These are phyloP conservation scores for Pantherophis guttatus DNA, from an alignment of 2,113 vertebrate genomes.

Conservation along the genomic window DNA sequence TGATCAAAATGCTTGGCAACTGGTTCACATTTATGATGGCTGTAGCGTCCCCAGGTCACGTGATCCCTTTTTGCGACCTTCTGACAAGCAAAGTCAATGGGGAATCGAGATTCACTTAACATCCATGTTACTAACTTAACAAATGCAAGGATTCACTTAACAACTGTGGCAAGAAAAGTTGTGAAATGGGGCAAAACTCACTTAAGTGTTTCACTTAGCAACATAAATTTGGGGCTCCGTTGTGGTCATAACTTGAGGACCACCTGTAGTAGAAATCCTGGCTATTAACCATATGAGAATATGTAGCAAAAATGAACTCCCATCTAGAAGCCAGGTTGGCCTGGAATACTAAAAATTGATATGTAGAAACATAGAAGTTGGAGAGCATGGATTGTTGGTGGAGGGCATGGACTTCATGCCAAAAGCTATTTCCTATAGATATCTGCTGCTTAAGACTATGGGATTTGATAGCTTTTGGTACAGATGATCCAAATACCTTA, in stretches of 20 bases:
- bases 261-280: neutral
- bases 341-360: neutral
- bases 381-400: neutral
- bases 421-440: neutral
- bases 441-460: neutral
- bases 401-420: too few relatives aligned
- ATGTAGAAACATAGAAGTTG: neutral
- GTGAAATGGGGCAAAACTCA: neutral
- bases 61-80: neutral
- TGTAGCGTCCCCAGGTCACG: neutral
- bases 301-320: neutral
- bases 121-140: neutral
- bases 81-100: neutral
- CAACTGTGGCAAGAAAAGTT: neutral
- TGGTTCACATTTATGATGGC: neutral
- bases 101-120: neutral
- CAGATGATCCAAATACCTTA: neutral
- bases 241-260: neutral
- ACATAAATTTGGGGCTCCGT: neutral
- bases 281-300: neutral
- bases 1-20: neutral
- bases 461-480: neutral
- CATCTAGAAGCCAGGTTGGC: neutral
- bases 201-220: neutral
- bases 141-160: neutral